A percentile compares a stretch with the other conserved stretches of the same genome.
Evolutionary conservation across 1,140 invertebrate species (phyloP).

Genomic region (Listronotus oregonensis): DNA sequence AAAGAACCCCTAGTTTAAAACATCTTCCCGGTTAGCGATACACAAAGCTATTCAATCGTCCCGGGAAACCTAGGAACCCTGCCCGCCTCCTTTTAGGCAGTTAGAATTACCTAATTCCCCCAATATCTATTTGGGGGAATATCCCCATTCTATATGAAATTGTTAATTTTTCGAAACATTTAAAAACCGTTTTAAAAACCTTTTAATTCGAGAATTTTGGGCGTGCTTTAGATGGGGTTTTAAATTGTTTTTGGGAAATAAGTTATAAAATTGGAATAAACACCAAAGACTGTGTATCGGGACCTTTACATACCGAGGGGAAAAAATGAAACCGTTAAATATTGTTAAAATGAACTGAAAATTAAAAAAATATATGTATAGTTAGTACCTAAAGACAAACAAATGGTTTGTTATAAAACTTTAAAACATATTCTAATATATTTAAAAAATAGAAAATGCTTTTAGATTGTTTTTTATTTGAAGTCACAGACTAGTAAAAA

Average conservation of each 20-base stretch:
- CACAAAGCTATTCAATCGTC: constrained; percentile 63
- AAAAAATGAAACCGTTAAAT: constrained; percentile 39
- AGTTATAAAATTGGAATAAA: constrained; percentile 11
- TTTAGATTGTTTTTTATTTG: not conserved
- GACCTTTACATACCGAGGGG: constrained; percentile 45
- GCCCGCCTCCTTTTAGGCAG: constrained; percentile 58
- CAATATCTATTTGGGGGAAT: constrained; percentile 68
- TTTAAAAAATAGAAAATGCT: too few relatives aligned
- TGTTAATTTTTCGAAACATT: not conserved
- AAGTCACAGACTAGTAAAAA: not conserved
- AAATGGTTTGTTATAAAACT: too few relatives aligned
- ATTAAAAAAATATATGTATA: not conserved
- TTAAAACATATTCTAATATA: too few relatives aligned
- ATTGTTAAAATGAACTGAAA: constrained; percentile 30
- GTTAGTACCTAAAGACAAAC: constrained; percentile 2
- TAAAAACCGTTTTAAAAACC: not conserved
- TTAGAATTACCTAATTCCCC: constrained; percentile 64
- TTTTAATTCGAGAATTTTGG: not conserved
- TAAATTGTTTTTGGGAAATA: not conserved
- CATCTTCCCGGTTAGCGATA: constrained; percentile 75
- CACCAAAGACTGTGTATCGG: constrained; percentile 43
- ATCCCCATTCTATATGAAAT: constrained; percentile 63
- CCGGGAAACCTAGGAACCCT: constrained; percentile 54
- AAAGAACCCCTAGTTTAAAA: constrained; percentile 63
- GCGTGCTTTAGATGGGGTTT: not conserved